Percentiles rank a stretch among this genome's conserved stretches.
phyloP scores from a whole-genome alignment of 2,113 vertebrate genomes.

The Oncorhynchus masou region DNA sequence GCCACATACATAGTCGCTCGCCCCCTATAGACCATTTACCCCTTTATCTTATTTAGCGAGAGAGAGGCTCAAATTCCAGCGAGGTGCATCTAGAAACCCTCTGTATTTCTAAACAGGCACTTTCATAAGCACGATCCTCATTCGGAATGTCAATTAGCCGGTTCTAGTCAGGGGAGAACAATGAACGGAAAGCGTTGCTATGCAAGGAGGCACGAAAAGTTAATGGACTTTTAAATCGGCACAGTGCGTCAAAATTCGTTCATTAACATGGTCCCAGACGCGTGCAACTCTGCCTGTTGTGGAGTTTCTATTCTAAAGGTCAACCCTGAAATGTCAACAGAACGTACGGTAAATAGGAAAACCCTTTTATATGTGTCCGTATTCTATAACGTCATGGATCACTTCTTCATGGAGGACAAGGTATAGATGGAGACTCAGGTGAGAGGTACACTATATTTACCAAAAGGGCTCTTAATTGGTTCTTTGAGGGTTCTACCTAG shows the following conservation, averaged over 20 bases:
- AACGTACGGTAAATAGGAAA: constrained; percentile 65
- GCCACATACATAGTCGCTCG: constrained; percentile 49
- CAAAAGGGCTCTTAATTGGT: background rate
- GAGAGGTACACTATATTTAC: background rate
- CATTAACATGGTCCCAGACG: constrained; percentile 69
- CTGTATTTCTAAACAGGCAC: constrained; percentile 62
- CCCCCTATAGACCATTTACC: constrained; percentile 42
- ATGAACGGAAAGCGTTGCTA: constrained; percentile 59
- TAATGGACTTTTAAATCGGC: constrained; percentile 80
- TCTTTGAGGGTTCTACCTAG: background rate
- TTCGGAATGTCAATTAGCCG: constrained; percentile 75
- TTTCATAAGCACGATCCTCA: constrained; percentile 63
- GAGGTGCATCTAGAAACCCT: constrained; percentile 56
- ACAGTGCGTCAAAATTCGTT: constrained; percentile 69
- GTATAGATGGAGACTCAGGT: background rate
- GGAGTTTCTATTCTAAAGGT: constrained; percentile 75
- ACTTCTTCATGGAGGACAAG: background rate
- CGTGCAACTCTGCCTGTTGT: constrained; percentile 49
- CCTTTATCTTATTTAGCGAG: constrained; percentile 61
- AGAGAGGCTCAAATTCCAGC: constrained; percentile 50
- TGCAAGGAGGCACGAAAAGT: constrained; percentile 69
- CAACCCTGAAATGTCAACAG: constrained; percentile 75
- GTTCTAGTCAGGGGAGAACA: constrained; percentile 61
- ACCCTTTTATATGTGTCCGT: constrained; percentile 45
- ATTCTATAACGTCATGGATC: background rate